These are phyloP conservation scores for Sesia apiformis DNA, from an alignment of 2,888 invertebrate genomes.

Conservation along the genomic window DNA sequence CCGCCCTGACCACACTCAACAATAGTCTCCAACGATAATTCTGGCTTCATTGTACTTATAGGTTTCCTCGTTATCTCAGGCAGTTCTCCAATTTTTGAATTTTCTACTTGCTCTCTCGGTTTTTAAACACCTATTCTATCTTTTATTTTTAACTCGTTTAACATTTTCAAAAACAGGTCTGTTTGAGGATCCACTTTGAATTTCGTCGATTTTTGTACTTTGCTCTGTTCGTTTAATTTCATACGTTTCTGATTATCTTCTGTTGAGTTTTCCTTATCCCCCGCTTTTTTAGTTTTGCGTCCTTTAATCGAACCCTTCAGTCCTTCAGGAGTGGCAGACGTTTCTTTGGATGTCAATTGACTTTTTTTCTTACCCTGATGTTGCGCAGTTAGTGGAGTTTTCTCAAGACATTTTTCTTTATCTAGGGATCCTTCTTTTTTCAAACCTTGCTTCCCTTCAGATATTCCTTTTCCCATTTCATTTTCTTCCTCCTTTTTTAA, in stretches of 20 bases:
- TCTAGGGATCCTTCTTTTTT: background rate
- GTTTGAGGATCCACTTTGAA: slow-evolving; percentile 8
- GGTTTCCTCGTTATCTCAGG: slow-evolving; percentile 5
- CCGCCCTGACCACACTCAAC: slow-evolving; percentile 15
- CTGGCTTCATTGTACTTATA: slow-evolving; percentile 13
- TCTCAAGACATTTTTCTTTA: background rate
- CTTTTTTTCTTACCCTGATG: background rate
- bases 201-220: background rate
- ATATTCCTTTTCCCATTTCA: too few relatives aligned
- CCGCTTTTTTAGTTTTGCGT: background rate
- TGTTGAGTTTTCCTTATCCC: too few relatives aligned
- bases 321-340: background rate
- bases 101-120: background rate
- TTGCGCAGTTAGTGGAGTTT: background rate
- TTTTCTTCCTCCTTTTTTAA: background rate
- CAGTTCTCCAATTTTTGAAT: background rate
- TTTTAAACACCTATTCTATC: slow-evolving; percentile 1
- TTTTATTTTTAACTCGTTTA: slow-evolving; percentile 11
- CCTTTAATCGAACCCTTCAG: background rate
- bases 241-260: too few relatives aligned
- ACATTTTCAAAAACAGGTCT: slow-evolving; percentile 11
- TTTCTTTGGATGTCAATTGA: background rate
- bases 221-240: background rate
- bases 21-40: slow-evolving; percentile 16
- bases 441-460: background rate